Evolutionary conservation across 2,888 invertebrate genomes (phyloP), one percentile per base, ranked within the genome.

Genomic region (Rugalucina vietnamica): DNA sequence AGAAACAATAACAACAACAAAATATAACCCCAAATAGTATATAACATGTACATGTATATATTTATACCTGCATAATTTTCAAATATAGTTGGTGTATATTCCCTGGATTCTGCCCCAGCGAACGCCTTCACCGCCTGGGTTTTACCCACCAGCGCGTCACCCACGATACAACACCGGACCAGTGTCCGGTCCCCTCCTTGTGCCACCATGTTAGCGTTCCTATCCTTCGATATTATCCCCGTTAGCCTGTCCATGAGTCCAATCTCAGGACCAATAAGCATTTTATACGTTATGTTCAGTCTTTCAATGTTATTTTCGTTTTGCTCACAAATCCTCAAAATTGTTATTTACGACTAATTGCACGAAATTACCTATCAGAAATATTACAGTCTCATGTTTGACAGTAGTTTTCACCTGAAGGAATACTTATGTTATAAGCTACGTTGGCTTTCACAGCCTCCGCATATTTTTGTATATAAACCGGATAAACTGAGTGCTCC

Each of bases 41-140:
- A n/a, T n/a, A n/a, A n/a, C n/a, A n/a, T n/a, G n/a, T n/a, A n/a
- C n/a, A n/a, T n/a, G n/a, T n/a, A n/a, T n/a, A n/a, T n/a, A n/a
- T n/a, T n/a, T n/a, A n/a, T 82, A 88, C 88, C 89, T 72, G 88
- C 88, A 76, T 87, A 89, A 78, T 89, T 90, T 39, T 90, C 90
- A 54, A 89, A 90, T 14, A 90, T 88, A 29, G 90, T 90, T 43
- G 72, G 72, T 27, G 72, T 39, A 72, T 72, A 72, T 37, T 72
- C 14, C 82, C 80, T 8, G 72, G 49, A 21, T 81, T 75, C 54
- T 73, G 82, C 50, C 24, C n/a, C 75, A 32, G 57, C 34, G 34
- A 75, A 75, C 5, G 57, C 57, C 57, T 24, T 2, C 36, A 75
- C 75, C 18, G 57, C 32, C 24, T 34, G 18, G 5, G 75, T 75